These are phyloP conservation scores for Hyles vespertilio DNA, from an alignment of 1,140 invertebrate genomes.

Conservation along the genomic window DNA sequence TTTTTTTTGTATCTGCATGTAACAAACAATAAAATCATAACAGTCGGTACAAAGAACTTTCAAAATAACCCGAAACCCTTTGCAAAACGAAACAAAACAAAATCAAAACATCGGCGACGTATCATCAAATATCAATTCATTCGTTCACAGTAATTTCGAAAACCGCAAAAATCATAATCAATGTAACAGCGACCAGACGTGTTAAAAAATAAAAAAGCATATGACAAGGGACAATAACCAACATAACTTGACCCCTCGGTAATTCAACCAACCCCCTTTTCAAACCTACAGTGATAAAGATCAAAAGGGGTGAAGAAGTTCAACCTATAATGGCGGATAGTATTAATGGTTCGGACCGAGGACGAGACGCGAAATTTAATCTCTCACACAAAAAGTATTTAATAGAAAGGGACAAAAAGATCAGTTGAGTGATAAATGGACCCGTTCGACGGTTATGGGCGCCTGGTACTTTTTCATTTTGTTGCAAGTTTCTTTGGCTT, in stretches of 20 bases:
- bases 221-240: conserved; percentile 47
- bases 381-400: conserved; percentile 68
- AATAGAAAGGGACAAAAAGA: conserved; percentile 63
- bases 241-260: conserved; percentile 27
- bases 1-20: background rate
- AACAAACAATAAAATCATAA: background rate
- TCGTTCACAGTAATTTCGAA: conserved; percentile 43
- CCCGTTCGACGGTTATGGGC: conserved; percentile 43
- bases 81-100: conserved; percentile 9
- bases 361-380: conserved; percentile 66
- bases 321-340: conserved; percentile 34
- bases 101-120: conserved; percentile 10
- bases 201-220: conserved; percentile 55
- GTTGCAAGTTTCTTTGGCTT: background rate
- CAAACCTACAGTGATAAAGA: background rate
- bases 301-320: conserved; percentile 20
- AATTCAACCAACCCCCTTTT: conserved; percentile 18
- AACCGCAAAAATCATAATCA: conserved; percentile 65
- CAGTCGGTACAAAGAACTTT: background rate
- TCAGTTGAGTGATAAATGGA: conserved; percentile 60
- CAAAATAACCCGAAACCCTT: background rate
- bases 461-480: conserved; percentile 32
- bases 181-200: conserved; percentile 56
- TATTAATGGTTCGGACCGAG: conserved; percentile 64
- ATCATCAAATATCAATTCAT: conserved; percentile 53